A percentile compares a stretch with the other conserved stretches of the same genome.
Conservation (phyloP, 2,113 vertebrate genomes). For the Sprattus sprattus region DNA sequence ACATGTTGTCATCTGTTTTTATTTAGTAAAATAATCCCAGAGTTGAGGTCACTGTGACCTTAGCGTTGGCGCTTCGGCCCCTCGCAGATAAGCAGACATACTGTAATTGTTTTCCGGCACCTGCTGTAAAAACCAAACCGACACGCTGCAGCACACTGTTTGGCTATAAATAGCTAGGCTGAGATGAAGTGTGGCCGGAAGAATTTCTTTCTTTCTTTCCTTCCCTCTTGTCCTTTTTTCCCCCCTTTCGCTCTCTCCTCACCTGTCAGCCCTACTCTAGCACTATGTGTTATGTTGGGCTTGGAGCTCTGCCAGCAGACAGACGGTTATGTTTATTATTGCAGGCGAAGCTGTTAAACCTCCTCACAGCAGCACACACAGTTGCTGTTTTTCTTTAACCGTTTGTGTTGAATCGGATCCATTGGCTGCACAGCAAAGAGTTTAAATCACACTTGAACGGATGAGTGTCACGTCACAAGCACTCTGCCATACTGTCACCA, state of each 20-base stretch:
- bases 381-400: not conserved
- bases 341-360: slow-evolving; percentile 22
- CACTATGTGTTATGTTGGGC: slow-evolving; percentile 15
- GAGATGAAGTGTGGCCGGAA: slow-evolving; percentile 1
- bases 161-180: slow-evolving; percentile 18
- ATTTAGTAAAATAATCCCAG: not conserved
- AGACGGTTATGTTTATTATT: slow-evolving; percentile 18
- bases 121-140: slow-evolving; percentile 20
- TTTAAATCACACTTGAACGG: not conserved
- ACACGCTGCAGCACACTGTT: not conserved
- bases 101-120: not conserved
- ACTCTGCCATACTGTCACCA: not conserved
- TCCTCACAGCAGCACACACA: not conserved
- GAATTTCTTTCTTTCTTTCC: slow-evolving; percentile 11
- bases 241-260: not conserved
- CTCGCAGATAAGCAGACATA: slow-evolving; percentile 4
- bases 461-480: not conserved
- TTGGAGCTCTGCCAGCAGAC: slow-evolving; percentile 22
- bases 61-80: not conserved
- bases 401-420: slow-evolving; percentile 12
- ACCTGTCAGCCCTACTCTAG: not conserved
- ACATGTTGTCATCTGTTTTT: not conserved
- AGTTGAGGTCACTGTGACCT: not conserved
- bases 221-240: not conserved
- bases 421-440: not conserved